Evolutionary conservation across 2,113 vertebrate genomes (phyloP).

Genomic region (Lota lota): DNA sequence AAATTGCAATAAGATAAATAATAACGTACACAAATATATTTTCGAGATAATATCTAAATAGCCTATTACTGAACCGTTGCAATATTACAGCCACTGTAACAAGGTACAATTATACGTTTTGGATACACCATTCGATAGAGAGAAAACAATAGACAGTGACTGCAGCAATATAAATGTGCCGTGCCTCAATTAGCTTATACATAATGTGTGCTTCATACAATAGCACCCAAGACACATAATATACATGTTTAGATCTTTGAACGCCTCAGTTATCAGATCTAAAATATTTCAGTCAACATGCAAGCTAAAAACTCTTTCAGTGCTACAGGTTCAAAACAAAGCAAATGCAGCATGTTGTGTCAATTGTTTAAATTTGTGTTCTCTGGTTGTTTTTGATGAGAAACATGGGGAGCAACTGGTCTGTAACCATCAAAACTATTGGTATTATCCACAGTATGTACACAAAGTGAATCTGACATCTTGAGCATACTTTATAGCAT

Average conservation of each 20-base stretch:
- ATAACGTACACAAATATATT: conserved; percentile 43
- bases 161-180: conserved; percentile 36
- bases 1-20: conserved; percentile 31
- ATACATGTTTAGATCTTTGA: conserved; percentile 48
- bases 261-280: conserved; percentile 47
- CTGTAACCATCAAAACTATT: conserved; percentile 36
- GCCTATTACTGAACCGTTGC: conserved; percentile 40
- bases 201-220: conserved; percentile 61
- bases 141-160: conserved; percentile 38
- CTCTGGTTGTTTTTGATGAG: not conserved
- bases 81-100: conserved; percentile 47
- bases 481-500: conserved; percentile 26
- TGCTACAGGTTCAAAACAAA: conserved; percentile 55
- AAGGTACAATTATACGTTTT: conserved; percentile 34
- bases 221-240: conserved; percentile 44
- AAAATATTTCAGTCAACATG: conserved; percentile 56
- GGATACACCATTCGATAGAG: conserved; percentile 31
- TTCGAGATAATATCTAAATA: conserved; percentile 47
- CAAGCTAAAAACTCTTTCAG: conserved; percentile 53
- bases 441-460: conserved; percentile 60
- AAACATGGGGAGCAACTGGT: conserved; percentile 19
- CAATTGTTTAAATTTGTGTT: too few species aligned
- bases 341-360: conserved; percentile 21
- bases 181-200: conserved; percentile 37
- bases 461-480: conserved; percentile 56